Evolutionary conservation across 2,797 vertebrate species (phyloP).

Genomic region (Darevskia nairensis): DNA sequence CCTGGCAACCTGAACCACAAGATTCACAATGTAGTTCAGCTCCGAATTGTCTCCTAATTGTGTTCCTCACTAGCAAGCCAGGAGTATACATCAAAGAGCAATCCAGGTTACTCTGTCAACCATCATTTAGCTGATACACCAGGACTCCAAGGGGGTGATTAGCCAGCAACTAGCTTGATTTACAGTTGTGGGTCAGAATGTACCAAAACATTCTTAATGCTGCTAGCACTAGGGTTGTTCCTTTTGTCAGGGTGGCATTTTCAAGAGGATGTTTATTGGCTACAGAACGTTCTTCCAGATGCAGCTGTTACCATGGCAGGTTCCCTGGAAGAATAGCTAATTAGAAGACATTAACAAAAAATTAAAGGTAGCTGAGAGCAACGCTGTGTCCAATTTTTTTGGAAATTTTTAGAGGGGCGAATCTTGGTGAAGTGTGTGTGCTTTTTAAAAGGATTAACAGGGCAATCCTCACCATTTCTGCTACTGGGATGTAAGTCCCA

Average conservation of each 20-base stretch:
- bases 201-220: constrained; percentile 53
- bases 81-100: constrained; percentile 16
- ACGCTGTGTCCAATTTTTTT: background rate
- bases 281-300: constrained; percentile 57
- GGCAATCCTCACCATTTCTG: no score
- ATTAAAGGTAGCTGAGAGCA: constrained; percentile 43
- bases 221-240: constrained; percentile 53
- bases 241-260: constrained; percentile 63
- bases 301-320: constrained; percentile 58
- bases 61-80: constrained; percentile 4
- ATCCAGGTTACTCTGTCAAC: constrained; percentile 2
- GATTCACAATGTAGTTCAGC: constrained; percentile 5
- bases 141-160: constrained; percentile 25
- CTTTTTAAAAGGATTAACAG: background rate
- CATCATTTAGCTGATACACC: constrained; percentile 36
- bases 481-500: no score
- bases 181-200: constrained; percentile 66
- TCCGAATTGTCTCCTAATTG: constrained; percentile 33
- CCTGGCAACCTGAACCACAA: constrained; percentile 10
- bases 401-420: constrained; percentile 22
- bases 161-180: constrained; percentile 61
- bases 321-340: constrained; percentile 29
- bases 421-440: background rate
- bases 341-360: constrained; percentile 9
- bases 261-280: constrained; percentile 68